Evolutionary conservation across 2,113 vertebrate species (phyloP).

Genomic region (human): DNA sequence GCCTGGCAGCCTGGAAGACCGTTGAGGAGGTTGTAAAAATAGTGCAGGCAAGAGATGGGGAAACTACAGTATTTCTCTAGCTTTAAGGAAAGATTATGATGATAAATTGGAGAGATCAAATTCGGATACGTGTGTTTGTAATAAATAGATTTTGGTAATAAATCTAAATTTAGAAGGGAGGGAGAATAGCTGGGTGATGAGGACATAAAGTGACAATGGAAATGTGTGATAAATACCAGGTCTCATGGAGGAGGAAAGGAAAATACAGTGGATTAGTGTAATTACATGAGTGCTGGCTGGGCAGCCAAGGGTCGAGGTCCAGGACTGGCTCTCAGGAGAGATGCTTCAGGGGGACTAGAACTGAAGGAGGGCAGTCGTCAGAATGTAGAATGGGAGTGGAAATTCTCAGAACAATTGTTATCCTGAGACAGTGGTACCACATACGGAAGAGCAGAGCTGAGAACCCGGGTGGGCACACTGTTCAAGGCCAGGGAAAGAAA

Average conservation of each 20-base stretch:
- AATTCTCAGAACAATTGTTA: fast-evolving
- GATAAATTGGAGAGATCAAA: background rate
- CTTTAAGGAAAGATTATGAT: background rate
- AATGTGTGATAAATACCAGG: no score
- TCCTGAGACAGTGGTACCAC: fast-evolving
- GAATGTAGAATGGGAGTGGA: no score
- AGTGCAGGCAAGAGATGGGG: background rate
- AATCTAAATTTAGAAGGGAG: background rate
- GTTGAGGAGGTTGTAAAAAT: background rate
- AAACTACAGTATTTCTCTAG: background rate
- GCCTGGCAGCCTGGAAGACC: background rate
- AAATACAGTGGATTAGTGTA: background rate
- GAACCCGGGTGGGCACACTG: fast-evolving
- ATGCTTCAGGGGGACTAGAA: background rate
- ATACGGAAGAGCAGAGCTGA: background rate
- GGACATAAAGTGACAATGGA: background rate
- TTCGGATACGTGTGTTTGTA: background rate
- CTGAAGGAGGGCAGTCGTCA: fast-evolving
- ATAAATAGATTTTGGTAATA: background rate
- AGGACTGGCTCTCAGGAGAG: fast-evolving
- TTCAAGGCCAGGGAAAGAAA: background rate
- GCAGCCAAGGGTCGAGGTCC: no score
- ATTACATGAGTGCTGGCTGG: background rate
- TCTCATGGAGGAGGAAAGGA: no score
- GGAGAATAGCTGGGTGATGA: no score